Percentiles rank a stretch among this genome's conserved stretches.
Evolutionary conservation across 2,797 vertebrate species (phyloP).

Genomic region (Sebastes hopkinsi): DNA sequence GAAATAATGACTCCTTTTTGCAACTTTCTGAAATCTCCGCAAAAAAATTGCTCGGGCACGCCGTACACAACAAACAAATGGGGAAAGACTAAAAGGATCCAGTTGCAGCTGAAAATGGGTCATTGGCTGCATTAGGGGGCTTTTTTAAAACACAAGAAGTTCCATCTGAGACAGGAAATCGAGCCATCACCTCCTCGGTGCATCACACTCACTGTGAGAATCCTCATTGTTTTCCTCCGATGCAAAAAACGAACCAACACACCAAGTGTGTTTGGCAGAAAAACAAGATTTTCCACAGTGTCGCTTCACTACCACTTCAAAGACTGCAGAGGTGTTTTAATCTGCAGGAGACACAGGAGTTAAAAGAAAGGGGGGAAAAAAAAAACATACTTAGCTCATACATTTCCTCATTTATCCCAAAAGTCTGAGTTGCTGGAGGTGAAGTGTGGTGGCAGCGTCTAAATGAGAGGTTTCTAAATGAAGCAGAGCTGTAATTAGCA

Average conservation of each 20-base stretch:
- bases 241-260: conserved; percentile 28
- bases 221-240: conserved; percentile 54
- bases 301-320: conserved; percentile 59
- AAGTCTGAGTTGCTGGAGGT: conserved; percentile 71
- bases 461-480: conserved; percentile 80
- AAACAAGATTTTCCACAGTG: conserved; percentile 50
- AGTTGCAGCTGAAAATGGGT: conserved; percentile 64
- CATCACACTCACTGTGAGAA: conserved; percentile 23
- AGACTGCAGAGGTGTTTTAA: conserved; percentile 64
- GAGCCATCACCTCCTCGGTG: conserved; percentile 48
- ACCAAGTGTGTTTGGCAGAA: conserved; percentile 40
- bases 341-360: conserved; percentile 58
- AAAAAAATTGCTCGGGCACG: conserved; percentile 20
- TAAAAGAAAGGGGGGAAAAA: conserved; percentile 9
- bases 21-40: conserved; percentile 59
- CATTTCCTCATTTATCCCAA: conserved; percentile 50
- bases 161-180: conserved; percentile 52
- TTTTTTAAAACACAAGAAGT: conserved; percentile 55
- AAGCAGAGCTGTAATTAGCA: conserved; percentile 82
- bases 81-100: conserved; percentile 53
- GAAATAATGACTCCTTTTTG: conserved; percentile 69
- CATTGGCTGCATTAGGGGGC: conserved; percentile 65
- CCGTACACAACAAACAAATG: conserved; percentile 53
- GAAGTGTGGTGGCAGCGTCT: conserved; percentile 64
- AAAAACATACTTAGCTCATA: conserved; percentile 28